Percentiles rank a stretch among this genome's conserved stretches.
These are phyloP conservation scores for Sceliomorpha sp. DNA, from an alignment of 2,888 invertebrate genomes.

Conservation along the genomic window DNA sequence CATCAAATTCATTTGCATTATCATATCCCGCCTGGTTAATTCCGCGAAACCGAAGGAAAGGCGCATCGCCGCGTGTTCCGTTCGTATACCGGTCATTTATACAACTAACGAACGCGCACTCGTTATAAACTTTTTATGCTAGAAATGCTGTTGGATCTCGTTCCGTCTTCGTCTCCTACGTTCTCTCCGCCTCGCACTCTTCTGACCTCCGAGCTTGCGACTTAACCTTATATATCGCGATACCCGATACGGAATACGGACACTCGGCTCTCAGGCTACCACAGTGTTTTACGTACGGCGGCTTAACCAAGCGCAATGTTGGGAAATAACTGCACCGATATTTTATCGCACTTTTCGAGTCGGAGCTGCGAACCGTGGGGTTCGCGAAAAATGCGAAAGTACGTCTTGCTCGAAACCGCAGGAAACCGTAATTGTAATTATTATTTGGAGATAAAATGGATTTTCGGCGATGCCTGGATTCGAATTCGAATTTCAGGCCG, in stretches of 20 bases:
- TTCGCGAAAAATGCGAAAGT: too few species aligned
- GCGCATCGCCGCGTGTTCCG: neutral
- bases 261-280: slow-evolving; percentile 16
- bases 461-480: too few species aligned
- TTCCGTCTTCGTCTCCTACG: neutral
- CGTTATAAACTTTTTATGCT: neutral
- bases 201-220: slow-evolving; percentile 25
- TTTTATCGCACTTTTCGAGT: slow-evolving; percentile 7
- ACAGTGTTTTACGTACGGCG: slow-evolving; percentile 8
- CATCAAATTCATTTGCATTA: neutral
- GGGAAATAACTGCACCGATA: slow-evolving; percentile 14
- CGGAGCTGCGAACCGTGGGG: slow-evolving; percentile 13
- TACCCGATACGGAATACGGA: slow-evolving; percentile 38
- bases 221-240: slow-evolving; percentile 39
- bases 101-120: slow-evolving; percentile 1
- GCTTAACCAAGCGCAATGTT: slow-evolving; percentile 20
- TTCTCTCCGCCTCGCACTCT: slow-evolving; percentile 1
- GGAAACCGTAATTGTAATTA: too few species aligned
- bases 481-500: too few species aligned
- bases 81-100: neutral
- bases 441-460: too few species aligned
- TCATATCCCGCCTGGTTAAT: neutral
- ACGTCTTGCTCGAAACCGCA: too few species aligned
- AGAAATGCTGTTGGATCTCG: neutral
- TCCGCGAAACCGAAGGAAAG: neutral